Evolutionary conservation across 2,888 invertebrate species (phyloP).

Genomic region (Tuberolachnus salignus): DNA sequence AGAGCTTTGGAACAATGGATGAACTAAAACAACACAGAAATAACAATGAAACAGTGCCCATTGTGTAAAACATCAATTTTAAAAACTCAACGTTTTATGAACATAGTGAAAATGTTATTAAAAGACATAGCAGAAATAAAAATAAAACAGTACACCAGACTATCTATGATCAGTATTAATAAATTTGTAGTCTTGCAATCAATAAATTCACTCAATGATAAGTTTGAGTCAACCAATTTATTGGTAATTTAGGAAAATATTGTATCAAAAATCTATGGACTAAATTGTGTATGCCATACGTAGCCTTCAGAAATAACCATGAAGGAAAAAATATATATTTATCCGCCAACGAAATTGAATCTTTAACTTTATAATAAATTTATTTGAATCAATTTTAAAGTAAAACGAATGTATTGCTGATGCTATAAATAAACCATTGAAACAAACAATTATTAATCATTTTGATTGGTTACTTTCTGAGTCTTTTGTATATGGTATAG

Average conservation of each 20-base stretch:
- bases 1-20: conserved; percentile 62
- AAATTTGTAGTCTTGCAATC: neutral
- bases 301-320: neutral
- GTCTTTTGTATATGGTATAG: conserved; percentile 8
- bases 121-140: conserved; percentile 62
- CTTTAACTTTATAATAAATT: conserved; percentile 14
- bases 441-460: conserved; percentile 13
- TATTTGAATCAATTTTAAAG: conserved; percentile 5
- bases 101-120: conserved; percentile 64
- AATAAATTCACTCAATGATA: neutral
- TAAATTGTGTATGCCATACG: neutral
- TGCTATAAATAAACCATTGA: neutral
- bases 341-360: conserved; percentile 18
- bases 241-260: neutral
- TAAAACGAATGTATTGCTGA: neutral
- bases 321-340: neutral
- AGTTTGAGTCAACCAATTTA: neutral
- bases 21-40: conserved; percentile 59
- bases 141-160: conserved; percentile 60
- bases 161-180: neutral
- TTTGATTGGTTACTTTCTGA: conserved; percentile 41
- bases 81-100: conserved; percentile 68
- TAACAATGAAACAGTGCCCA: conserved; percentile 66
- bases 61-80: conserved; percentile 68
- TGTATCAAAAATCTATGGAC: conserved; percentile 15